A percentile compares a stretch with the other conserved stretches of the same genome.
These are phyloP conservation scores for Toxotes chatareus DNA, from an alignment of 2,113 vertebrate genomes.

Conservation along the genomic window DNA sequence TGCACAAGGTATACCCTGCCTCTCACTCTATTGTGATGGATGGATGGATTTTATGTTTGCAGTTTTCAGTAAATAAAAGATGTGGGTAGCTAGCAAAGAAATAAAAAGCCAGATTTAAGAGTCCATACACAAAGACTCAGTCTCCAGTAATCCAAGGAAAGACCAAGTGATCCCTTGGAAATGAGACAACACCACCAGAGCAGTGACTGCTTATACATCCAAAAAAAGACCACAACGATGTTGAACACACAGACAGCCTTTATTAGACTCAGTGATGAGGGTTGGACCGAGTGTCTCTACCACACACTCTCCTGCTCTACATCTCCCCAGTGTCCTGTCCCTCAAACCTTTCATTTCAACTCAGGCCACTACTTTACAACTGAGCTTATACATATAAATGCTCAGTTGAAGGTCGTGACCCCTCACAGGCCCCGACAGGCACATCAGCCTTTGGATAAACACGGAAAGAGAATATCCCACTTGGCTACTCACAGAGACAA, in stretches of 20 bases:
- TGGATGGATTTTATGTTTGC: constrained; percentile 4
- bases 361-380: constrained; percentile 27
- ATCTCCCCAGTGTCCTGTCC: constrained; percentile 36
- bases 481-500: constrained; percentile 48
- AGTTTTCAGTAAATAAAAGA: constrained; percentile 3
- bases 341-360: constrained; percentile 12
- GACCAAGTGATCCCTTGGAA: neutral
- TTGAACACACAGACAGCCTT: neutral
- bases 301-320: neutral
- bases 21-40: neutral
- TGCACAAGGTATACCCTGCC: neutral
- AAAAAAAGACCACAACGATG: neutral
- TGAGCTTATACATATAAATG: constrained; percentile 44
- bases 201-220: neutral
- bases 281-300: constrained; percentile 5
- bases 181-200: neutral
- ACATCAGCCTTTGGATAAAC: constrained; percentile 47
- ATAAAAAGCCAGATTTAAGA: neutral
- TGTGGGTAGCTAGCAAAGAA: neutral
- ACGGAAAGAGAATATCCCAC: constrained; percentile 43
- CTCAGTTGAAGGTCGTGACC: constrained; percentile 44
- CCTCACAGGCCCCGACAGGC: constrained; percentile 34
- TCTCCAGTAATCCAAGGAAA: neutral
- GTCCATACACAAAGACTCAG: neutral
- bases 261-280: constrained; percentile 18